A percentile compares a stretch with the other conserved stretches of the same genome.
Evolutionary conservation across 2,113 vertebrate species (phyloP).

Genomic region (Canis aureus): DNA sequence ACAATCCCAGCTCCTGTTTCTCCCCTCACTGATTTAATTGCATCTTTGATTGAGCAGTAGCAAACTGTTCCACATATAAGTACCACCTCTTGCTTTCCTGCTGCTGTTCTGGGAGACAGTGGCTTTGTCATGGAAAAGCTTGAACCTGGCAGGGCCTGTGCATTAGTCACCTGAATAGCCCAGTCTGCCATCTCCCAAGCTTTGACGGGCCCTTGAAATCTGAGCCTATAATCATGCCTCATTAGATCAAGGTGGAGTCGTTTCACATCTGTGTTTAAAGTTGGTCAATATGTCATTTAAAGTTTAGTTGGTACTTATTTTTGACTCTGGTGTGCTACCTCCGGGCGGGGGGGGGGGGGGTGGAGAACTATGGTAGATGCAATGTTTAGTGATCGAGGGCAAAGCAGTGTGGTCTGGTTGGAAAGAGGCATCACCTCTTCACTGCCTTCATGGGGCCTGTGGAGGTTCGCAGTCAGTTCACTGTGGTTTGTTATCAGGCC

Average conservation of each 20-base stretch:
- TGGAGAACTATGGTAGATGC: background rate
- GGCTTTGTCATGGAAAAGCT: background rate
- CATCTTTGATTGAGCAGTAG: constrained; percentile 17
- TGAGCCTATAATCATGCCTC: constrained; percentile 30
- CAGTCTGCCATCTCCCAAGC: background rate
- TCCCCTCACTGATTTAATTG: constrained; percentile 1
- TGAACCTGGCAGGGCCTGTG: background rate
- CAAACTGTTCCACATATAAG: background rate
- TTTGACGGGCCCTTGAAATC: background rate
- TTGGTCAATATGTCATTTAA: background rate
- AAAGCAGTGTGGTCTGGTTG: background rate
- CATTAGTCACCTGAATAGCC: background rate
- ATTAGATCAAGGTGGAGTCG: background rate
- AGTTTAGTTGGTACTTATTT: background rate
- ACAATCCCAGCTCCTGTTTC: background rate
- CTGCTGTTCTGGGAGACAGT: background rate
- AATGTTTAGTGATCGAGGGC: background rate
- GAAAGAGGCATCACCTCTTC: background rate
- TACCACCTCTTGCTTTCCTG: background rate
- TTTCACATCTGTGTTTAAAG: constrained; percentile 33
- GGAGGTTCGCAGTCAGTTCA: background rate
- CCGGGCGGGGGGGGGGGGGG: background rate
- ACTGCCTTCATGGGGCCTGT: rapidly evolving
- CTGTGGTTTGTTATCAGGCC: background rate
- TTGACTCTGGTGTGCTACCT: background rate